These are phyloP conservation scores for Pangasius djambal DNA, from an alignment of 2,797 vertebrate genomes.

Conservation along the genomic window DNA sequence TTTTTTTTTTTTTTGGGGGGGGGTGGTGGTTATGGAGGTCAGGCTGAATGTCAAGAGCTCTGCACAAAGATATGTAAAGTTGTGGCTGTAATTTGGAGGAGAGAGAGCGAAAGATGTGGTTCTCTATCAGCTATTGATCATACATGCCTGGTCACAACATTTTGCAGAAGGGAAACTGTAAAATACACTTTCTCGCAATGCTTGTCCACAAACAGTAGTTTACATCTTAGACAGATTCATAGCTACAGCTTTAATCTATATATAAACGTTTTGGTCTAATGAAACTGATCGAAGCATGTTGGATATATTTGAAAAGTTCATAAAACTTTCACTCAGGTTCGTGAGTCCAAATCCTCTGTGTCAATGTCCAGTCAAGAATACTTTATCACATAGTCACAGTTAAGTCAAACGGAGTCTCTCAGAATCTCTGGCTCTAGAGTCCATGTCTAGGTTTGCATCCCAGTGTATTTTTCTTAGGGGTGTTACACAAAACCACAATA, in stretches of 20 bases:
- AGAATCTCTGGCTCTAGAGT: neutral
- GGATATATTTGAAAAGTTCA: neutral
- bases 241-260: neutral
- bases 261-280: neutral
- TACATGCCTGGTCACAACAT: neutral
- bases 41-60: constrained; percentile 14
- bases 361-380: neutral
- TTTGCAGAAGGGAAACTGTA: neutral
- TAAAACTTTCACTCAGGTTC: neutral
- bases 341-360: neutral
- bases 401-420: neutral
- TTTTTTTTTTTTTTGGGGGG: neutral
- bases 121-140: neutral
- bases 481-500: neutral
- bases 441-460: neutral
- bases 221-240: neutral
- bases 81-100: neutral
- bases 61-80: constrained; percentile 4
- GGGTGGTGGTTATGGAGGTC: constrained; percentile 1
- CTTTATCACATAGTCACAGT: neutral
- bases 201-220: neutral
- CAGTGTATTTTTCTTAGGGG: neutral
- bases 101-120: neutral
- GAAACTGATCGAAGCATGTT: neutral
- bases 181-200: neutral